phyloP scores from a whole-genome alignment of 1,140 invertebrate genomes.

The Heliothis virescens region DNA sequence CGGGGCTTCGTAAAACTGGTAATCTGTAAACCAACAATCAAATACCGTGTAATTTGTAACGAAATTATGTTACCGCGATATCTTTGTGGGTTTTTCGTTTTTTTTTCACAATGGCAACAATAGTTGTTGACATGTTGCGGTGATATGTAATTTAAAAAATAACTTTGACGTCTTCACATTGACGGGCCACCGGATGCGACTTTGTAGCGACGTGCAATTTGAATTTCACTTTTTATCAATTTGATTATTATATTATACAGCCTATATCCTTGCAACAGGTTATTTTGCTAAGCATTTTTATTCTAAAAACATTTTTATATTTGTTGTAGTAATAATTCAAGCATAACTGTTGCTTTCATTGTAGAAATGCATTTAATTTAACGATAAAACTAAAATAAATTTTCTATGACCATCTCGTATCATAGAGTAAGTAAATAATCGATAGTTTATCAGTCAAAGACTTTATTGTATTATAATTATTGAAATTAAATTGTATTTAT shows the following conservation, averaged over 20 bases:
- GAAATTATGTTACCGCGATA: slow-evolving; percentile 80
- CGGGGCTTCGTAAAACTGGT: slow-evolving; percentile 70
- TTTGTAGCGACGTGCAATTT: slow-evolving; percentile 64
- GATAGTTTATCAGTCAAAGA: slow-evolving; percentile 77
- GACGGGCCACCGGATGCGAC: slow-evolving; percentile 69
- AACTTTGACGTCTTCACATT: slow-evolving; percentile 70
- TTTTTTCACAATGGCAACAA: slow-evolving; percentile 74
- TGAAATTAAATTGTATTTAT: slow-evolving; percentile 84
- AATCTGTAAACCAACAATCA: slow-evolving; percentile 81
- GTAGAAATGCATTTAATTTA: too few relatives aligned
- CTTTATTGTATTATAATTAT: slow-evolving; percentile 79
- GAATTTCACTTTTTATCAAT: slow-evolving; percentile 73
- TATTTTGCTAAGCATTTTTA: slow-evolving; percentile 4
- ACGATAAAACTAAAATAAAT: not conserved
- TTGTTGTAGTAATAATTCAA: not conserved
- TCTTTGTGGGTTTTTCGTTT: slow-evolving; percentile 74
- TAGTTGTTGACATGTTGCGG: slow-evolving; percentile 81
- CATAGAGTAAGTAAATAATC: slow-evolving; percentile 27
- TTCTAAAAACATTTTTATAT: not conserved
- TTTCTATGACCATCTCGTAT: slow-evolving; percentile 15
- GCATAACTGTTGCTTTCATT: too few relatives aligned
- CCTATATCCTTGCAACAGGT: slow-evolving; percentile 11
- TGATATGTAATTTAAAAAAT: slow-evolving; percentile 72
- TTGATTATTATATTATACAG: slow-evolving; percentile 45
- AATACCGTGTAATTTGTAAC: slow-evolving; percentile 76